phyloP scores from a whole-genome alignment of 2,113 vertebrate genomes.

The Macaca nemestrina region DNA sequence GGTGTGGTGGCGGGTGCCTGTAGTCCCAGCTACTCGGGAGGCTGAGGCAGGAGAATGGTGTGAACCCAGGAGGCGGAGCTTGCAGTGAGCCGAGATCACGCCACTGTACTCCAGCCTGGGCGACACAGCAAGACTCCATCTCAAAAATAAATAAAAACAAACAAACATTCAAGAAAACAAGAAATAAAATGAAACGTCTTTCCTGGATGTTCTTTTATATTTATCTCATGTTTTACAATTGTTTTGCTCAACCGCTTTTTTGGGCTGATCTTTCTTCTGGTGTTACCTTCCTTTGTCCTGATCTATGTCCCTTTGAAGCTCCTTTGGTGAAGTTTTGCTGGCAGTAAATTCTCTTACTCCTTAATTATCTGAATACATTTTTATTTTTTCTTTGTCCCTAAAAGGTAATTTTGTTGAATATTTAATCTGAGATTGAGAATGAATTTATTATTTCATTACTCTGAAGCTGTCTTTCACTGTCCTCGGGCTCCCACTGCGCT shows the following conservation, averaged over 20 bases:
- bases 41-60: too few relatives aligned
- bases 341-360: background rate
- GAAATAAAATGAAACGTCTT: too few relatives aligned
- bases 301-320: background rate
- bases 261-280: background rate
- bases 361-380: background rate
- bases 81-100: rapidly evolving
- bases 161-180: too few relatives aligned
- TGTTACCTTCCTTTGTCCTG: background rate
- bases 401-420: background rate
- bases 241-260: too few relatives aligned
- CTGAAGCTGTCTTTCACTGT: too few relatives aligned
- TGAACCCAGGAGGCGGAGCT: too few relatives aligned
- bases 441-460: background rate
- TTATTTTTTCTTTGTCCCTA: background rate
- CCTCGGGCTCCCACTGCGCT: background rate
- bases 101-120: too few relatives aligned
- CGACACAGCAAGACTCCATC: too few relatives aligned
- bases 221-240: background rate
- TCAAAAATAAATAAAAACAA: too few relatives aligned
- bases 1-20: rapidly evolving
- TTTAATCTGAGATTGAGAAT: background rate
- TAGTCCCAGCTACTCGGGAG: too few relatives aligned
- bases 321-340: background rate
- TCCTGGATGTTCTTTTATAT: background rate